Conservation (phyloP, 2,797 vertebrate species). For the Tapirus indicus region DNA sequence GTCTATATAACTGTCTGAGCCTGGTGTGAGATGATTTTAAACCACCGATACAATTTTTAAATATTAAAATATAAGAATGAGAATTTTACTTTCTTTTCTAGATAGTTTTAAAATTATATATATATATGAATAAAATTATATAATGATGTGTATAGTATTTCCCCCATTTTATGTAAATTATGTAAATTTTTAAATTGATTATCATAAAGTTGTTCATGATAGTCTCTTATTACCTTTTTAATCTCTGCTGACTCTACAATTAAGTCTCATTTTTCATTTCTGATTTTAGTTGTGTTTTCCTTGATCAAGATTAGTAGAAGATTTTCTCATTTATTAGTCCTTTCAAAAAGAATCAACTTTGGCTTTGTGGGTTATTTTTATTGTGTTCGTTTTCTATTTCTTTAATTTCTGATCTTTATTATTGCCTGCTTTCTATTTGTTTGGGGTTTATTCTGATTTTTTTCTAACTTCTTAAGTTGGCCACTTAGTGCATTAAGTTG, state of each 20-base stretch:
- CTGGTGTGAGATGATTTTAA: slow-evolving; percentile 28
- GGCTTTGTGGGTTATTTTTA: background rate
- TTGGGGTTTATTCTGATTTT: slow-evolving; percentile 26
- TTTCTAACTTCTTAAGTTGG: background rate
- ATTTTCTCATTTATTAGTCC: background rate
- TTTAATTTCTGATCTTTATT: slow-evolving; percentile 35
- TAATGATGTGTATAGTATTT: background rate
- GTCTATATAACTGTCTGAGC: background rate
- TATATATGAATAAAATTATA: background rate
- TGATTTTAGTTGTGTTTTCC: slow-evolving; percentile 32
- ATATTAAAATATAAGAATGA: background rate
- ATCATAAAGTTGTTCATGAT: background rate
- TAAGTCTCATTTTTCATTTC: background rate
- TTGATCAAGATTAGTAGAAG: background rate
- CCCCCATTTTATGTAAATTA: background rate
- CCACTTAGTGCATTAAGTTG: background rate
- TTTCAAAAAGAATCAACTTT: slow-evolving; percentile 26
- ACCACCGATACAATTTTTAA: background rate
- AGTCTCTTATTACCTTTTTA: slow-evolving; percentile 18
- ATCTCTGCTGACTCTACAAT: background rate
- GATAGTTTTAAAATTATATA: background rate
- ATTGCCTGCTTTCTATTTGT: slow-evolving; percentile 30
- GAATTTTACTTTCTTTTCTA: background rate
- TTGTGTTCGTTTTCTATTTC: slow-evolving; percentile 4
- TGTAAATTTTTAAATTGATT: background rate